A percentile compares a stretch with the other conserved stretches of the same genome.
phyloP scores from a whole-genome alignment of 1,140 invertebrate genomes.

The Hyposmocoma kahamanoa region DNA sequence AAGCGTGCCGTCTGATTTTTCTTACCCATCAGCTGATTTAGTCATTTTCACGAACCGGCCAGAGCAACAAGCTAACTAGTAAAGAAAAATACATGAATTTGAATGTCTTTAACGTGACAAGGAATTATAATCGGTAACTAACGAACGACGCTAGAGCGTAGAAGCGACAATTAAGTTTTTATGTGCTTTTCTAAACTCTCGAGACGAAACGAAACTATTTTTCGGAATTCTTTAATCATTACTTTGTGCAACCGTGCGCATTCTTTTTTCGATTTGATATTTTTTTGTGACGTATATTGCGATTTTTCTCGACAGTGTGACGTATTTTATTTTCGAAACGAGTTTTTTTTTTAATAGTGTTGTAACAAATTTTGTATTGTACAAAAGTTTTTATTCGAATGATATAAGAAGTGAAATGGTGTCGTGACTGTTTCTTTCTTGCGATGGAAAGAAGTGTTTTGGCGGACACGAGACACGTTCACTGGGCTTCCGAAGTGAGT shows the following conservation, averaged over 20 bases:
- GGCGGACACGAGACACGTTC: slow-evolving; percentile 51
- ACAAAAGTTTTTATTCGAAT: no score
- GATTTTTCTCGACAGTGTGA: no score
- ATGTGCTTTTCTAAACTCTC: slow-evolving; percentile 34
- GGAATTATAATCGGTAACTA: slow-evolving; percentile 6
- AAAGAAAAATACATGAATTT: slow-evolving; percentile 48
- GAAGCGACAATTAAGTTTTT: slow-evolving; percentile 40
- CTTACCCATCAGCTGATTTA: slow-evolving; percentile 56
- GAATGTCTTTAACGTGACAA: slow-evolving; percentile 35
- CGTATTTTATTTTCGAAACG: no score
- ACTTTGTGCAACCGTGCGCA: no score
- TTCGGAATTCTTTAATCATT: no score
- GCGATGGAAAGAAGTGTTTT: slow-evolving; percentile 71
- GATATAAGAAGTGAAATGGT: slow-evolving; percentile 61
- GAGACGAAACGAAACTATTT: slow-evolving; percentile 28
- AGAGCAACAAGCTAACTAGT: slow-evolving; percentile 23
- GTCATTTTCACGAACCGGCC: slow-evolving; percentile 25
- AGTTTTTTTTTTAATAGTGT: no score
- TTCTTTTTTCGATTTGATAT: no score
- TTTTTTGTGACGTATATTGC: no score
- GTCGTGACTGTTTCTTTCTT: slow-evolving; percentile 37
- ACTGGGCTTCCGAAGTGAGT: slow-evolving; percentile 65
- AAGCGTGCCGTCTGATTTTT: slow-evolving; percentile 49
- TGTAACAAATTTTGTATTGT: no score
- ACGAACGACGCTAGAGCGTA: background rate